Conservation (phyloP, 2,888 invertebrate genomes). For the Lydus trimaculatus region DNA sequence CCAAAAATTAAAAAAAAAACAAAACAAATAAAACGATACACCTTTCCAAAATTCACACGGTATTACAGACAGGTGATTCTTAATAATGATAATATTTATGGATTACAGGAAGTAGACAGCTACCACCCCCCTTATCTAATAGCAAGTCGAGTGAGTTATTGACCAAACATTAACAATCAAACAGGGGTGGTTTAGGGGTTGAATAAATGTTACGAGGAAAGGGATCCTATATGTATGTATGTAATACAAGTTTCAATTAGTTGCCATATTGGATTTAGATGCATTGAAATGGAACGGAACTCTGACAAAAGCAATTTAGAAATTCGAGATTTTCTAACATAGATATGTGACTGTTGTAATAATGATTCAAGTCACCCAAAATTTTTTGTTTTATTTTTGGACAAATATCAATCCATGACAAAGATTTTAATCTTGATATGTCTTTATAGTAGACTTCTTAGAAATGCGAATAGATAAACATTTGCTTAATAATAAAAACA, state of each 20-base stretch:
- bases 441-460: neutral
- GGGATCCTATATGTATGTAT: neutral
- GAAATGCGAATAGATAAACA: neutral
- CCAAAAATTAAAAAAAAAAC: too few relatives aligned
- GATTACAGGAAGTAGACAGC: constrained; percentile 7
- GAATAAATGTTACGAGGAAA: neutral
- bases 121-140: neutral
- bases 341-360: constrained; percentile 1
- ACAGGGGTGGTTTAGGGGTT: neutral
- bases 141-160: neutral
- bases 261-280: constrained; percentile 15
- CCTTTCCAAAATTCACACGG: neutral
- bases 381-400: neutral
- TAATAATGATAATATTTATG: neutral
- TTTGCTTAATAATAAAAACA: neutral
- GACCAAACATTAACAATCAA: constrained; percentile 4
- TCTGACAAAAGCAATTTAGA: constrained; percentile 24
- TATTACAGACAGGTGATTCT: neutral
- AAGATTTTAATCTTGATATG: neutral
- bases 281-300: constrained; percentile 20
- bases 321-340: constrained; percentile 16
- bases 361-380: neutral
- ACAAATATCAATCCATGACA: neutral
- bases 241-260: constrained; percentile 9
- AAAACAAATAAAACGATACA: neutral